Conservation (phyloP, 2,113 vertebrate genomes). For the Natator depressus region DNA sequence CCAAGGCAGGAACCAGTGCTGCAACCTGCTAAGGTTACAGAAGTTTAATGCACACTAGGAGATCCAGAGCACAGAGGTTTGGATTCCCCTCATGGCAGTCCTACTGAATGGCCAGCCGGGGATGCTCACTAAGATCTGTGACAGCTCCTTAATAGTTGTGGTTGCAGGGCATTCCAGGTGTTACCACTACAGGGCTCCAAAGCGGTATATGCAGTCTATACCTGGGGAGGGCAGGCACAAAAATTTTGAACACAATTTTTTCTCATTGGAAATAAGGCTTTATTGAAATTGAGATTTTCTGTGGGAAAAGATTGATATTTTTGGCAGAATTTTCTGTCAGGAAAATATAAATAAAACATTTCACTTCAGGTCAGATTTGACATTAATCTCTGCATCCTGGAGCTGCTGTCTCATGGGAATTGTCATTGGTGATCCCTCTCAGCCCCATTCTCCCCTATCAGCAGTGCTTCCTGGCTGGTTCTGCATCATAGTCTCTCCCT, state of each 20-base stretch:
- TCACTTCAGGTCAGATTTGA: neutral
- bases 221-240: neutral
- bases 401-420: neutral
- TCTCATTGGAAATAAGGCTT: neutral
- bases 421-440: too few relatives aligned
- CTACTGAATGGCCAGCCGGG: neutral
- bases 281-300: neutral
- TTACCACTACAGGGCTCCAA: neutral
- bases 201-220: neutral
- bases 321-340: neutral
- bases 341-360: neutral
- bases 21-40: neutral
- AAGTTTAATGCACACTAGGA: neutral
- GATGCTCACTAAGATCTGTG: neutral
- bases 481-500: too few relatives aligned
- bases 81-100: neutral
- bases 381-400: neutral
- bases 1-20: neutral
- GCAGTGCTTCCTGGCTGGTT: too few relatives aligned
- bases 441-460: too few relatives aligned
- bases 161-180: neutral
- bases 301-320: neutral
- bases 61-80: neutral
- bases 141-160: neutral
- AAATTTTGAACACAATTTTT: neutral